Percentiles rank a stretch among this genome's conserved stretches.
Conservation (phyloP, 2,888 invertebrate genomes). For the Dermolepida albohirtum region DNA sequence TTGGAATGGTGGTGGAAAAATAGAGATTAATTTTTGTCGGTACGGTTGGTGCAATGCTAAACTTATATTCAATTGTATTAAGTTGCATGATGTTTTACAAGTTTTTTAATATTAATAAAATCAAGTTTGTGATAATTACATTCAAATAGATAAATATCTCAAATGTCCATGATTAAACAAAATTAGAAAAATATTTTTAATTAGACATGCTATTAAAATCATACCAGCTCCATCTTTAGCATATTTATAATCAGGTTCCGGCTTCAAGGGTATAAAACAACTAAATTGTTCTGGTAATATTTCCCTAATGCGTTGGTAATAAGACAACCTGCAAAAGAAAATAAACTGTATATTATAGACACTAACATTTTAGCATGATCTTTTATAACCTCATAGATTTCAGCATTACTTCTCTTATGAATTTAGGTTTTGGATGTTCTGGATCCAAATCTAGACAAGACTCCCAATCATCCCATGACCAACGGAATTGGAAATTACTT, state of each 20-base stretch:
- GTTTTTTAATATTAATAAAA: too few relatives aligned
- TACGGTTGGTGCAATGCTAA: too few relatives aligned
- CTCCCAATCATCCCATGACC: constrained; percentile 99
- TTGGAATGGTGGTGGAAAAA: too few relatives aligned
- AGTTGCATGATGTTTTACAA: too few relatives aligned
- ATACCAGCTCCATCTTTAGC: constrained; percentile 88
- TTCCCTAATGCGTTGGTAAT: constrained; percentile 92
- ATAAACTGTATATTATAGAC: background rate
- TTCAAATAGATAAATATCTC: too few relatives aligned
- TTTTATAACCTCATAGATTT: constrained; percentile 84
- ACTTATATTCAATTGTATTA: too few relatives aligned
- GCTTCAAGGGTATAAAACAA: constrained; percentile 84
- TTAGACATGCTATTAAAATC: too few relatives aligned
- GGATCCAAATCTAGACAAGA: constrained; percentile 84
- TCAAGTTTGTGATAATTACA: too few relatives aligned
- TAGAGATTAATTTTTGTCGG: too few relatives aligned
- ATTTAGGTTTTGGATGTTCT: constrained; percentile 94
- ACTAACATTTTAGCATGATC: constrained; percentile 40
- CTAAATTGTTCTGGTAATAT: constrained; percentile 91
- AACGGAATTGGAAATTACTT: constrained; percentile 98
- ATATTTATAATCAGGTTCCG: constrained; percentile 92
- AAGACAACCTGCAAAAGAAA: constrained; percentile 79
- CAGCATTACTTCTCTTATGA: constrained; percentile 90
- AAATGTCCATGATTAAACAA: too few relatives aligned
- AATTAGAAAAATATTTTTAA: too few relatives aligned